phyloP scores from a whole-genome alignment of 1,140 invertebrate species.

The Melanaphis sacchari region DNA sequence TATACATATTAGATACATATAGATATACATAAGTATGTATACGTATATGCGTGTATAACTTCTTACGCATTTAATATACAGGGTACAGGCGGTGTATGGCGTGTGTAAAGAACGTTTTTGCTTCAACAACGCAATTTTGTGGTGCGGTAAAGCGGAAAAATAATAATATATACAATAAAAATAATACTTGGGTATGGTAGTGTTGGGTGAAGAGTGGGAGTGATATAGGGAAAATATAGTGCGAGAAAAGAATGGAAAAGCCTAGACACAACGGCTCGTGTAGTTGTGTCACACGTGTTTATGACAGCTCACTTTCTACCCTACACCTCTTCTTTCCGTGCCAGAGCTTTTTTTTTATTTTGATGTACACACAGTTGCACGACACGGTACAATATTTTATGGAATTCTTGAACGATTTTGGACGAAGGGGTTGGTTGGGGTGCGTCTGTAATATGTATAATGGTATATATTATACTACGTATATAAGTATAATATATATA shows the following conservation, averaged over 20 bases:
- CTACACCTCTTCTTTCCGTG: not conserved
- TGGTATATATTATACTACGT: not conserved
- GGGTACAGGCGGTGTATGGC: slow-evolving; percentile 35
- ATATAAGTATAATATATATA: slow-evolving; percentile 17
- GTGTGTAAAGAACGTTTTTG: slow-evolving; percentile 33
- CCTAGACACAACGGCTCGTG: slow-evolving; percentile 49
- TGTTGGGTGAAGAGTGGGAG: slow-evolving; percentile 59
- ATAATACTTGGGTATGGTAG: slow-evolving; percentile 28
- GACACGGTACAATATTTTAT: slow-evolving; percentile 52
- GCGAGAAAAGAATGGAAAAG: slow-evolving; percentile 44
- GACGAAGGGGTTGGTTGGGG: slow-evolving; percentile 42
- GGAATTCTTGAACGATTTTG: slow-evolving; percentile 53
- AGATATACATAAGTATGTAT: not conserved
- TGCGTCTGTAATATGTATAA: not conserved
- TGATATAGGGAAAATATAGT: slow-evolving; percentile 44
- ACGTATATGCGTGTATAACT: not conserved
- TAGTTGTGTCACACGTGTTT: slow-evolving; percentile 55
- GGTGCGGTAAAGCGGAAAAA: slow-evolving; percentile 54
- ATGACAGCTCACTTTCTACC: slow-evolving; percentile 52
- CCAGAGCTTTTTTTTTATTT: slow-evolving; percentile 20
- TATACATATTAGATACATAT: not conserved
- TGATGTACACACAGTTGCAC: slow-evolving; percentile 42
- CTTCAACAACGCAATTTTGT: slow-evolving; percentile 32
- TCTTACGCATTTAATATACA: slow-evolving; percentile 19
- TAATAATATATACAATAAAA: slow-evolving; percentile 55